Conservation (phyloP, 2,888 invertebrate genomes). For the Cheiracanthium punctorium region DNA sequence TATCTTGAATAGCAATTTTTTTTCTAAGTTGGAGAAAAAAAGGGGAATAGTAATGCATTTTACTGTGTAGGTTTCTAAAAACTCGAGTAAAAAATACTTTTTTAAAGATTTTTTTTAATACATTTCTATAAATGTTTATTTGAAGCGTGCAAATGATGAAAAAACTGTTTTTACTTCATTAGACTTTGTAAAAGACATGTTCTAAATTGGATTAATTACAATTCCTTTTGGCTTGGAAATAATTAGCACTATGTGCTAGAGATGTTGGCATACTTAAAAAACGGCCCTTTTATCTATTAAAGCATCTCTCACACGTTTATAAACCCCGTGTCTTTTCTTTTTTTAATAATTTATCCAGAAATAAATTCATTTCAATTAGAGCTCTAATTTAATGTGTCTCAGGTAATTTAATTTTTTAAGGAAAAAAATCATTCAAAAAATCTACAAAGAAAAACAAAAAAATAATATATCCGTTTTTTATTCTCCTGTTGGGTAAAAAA, state of each 20-base stretch:
- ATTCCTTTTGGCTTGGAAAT: constrained; percentile 31
- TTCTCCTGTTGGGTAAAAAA: not conserved
- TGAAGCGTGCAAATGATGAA: not conserved
- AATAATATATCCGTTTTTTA: constrained; percentile 11
- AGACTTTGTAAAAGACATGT: constrained; percentile 23
- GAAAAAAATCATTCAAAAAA: constrained; percentile 25
- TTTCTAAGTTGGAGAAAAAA: too few species aligned
- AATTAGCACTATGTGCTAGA: constrained; percentile 38
- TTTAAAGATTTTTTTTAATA: constrained; percentile 5
- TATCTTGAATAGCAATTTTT: too few species aligned
- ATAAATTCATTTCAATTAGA: constrained; percentile 45
- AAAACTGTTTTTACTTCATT: constrained; percentile 43
- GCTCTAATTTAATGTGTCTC: constrained; percentile 42
- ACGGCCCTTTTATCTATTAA: not conserved
- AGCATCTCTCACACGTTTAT: constrained; percentile 21
- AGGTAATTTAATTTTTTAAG: constrained; percentile 48
- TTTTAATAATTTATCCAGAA: not conserved
- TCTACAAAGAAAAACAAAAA: not conserved
- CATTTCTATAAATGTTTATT: constrained; percentile 1
- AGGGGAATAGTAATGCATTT: too few species aligned
- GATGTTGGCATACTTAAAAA: constrained; percentile 9
- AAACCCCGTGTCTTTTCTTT: constrained; percentile 22
- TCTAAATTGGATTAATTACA: constrained; percentile 43
- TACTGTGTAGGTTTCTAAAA: too few species aligned
- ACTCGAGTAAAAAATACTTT: not conserved